phyloP scores from a whole-genome alignment of 2,113 vertebrate genomes.

The Burhinus bistriatus region DNA sequence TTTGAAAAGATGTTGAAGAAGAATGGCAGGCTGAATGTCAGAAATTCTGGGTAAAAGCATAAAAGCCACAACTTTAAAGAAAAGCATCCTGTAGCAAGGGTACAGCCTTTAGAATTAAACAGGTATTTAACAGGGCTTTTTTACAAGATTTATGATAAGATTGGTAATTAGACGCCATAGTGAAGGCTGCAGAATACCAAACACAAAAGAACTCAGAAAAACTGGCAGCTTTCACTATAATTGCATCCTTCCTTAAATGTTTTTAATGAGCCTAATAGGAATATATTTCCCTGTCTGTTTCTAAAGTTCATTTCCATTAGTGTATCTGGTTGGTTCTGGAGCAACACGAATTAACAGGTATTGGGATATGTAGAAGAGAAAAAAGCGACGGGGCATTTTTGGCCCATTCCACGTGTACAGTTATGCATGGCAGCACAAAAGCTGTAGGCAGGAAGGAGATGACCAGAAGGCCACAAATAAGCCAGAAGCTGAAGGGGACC shows the following conservation, averaged over 20 bases:
- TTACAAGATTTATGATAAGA: neutral
- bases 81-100: neutral
- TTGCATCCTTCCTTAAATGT: neutral
- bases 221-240: neutral
- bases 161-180: neutral
- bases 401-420: neutral
- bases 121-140: neutral
- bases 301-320: neutral
- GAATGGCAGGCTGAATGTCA: neutral
- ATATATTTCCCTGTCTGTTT: neutral
- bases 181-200: neutral
- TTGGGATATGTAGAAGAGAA: neutral
- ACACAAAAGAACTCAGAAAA: neutral
- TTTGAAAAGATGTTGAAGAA: neutral
- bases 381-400: neutral
- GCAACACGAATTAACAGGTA: neutral
- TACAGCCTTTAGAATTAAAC: neutral
- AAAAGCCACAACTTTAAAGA: neutral
- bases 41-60: neutral
- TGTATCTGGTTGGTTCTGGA: neutral
- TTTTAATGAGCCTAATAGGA: neutral
- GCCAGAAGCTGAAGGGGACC: neutral
- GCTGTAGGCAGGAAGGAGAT: neutral
- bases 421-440: accelerated
- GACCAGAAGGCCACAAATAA: neutral